These are phyloP conservation scores for Bhutanitis thaidina DNA, from an alignment of 2,888 invertebrate genomes.

Conservation along the genomic window DNA sequence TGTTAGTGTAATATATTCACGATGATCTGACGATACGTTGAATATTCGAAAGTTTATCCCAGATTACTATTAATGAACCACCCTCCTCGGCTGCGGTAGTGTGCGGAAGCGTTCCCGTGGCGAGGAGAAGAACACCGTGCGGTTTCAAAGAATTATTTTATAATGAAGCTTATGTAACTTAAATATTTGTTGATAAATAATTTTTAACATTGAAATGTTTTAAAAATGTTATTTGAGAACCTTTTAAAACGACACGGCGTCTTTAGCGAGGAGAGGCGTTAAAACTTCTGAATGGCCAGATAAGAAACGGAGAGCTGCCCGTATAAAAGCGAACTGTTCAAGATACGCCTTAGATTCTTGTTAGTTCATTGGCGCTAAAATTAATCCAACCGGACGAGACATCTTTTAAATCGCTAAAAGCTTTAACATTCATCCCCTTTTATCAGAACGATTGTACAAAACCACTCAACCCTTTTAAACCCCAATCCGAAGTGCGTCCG, in stretches of 20 bases:
- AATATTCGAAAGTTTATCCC: too few species aligned
- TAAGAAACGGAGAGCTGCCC: slow-evolving; percentile 21
- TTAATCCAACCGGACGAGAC: slow-evolving; percentile 53
- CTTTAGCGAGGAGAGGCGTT: slow-evolving; percentile 7
- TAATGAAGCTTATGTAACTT: too few species aligned
- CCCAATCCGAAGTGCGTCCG: slow-evolving; percentile 76
- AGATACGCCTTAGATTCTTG: slow-evolving; percentile 33
- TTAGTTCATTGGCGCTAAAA: slow-evolving; percentile 50
- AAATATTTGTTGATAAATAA: too few species aligned
- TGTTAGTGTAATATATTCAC: too few species aligned
- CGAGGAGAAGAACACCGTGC: too few species aligned
- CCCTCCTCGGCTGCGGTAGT: too few species aligned
- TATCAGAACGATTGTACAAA: slow-evolving; percentile 76
- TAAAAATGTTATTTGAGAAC: too few species aligned
- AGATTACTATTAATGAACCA: too few species aligned
- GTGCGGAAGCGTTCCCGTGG: too few species aligned
- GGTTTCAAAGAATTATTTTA: too few species aligned
- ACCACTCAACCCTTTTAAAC: slow-evolving; percentile 79
- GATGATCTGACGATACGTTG: too few species aligned
- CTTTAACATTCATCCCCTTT: slow-evolving; percentile 71
- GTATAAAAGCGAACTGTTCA: slow-evolving; percentile 22
- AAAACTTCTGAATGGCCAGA: slow-evolving; percentile 21
- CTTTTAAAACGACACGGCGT: not conserved
- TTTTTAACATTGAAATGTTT: too few species aligned
- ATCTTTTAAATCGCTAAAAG: slow-evolving; percentile 74